Evolutionary conservation across 2,888 invertebrate species (phyloP), one percentile per base, ranked within the genome.

Genomic region (Meandrusa payeni): DNA sequence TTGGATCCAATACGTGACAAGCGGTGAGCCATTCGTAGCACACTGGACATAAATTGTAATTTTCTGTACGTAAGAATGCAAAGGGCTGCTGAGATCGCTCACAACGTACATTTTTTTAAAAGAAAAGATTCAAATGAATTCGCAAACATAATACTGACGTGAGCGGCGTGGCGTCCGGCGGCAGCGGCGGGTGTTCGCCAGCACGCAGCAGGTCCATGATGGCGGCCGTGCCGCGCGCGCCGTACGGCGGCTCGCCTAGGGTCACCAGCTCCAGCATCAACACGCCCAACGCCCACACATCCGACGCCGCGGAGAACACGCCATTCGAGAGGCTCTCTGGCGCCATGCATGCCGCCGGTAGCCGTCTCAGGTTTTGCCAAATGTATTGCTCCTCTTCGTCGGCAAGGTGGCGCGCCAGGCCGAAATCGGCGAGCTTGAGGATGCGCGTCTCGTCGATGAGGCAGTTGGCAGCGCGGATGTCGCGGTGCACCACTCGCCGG

Each of bases 301-400:
- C 97, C 0, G 96, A 94, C 22, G 93, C 91, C 4, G 93, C 89
- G 0, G 95, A 94, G 70, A 96, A 97, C 42, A 94, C 87, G 1
- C 97, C 97, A 9, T 92, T 76, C 1, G 89, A 90, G 19, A 97
- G 78, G 54, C 94, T 93, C 76, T 97, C 97, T 0, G 97, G 97
- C 0, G 97, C 93, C 96, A 97, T 96, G 96, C 96, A 97, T 48
- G 94, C 87, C 1, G 96, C 95, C 0, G 96, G 96, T 45, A 96
- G 80, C 89, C 95, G 91, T 57, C 92, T 94, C 75, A 94, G 94
- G 17, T 95, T 91, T 60, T 91, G 93, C 63, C 95, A 95, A 50
- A 92, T 90, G 75, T 97, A 97, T 63, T 57, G 55, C 1, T 52
- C 94, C 38, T 92, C 93, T 0, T 93, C 91, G 47, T 95, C 0